Evolutionary conservation across 2,888 invertebrate species (phyloP).

Genomic region (Mesochorus sp.): DNA sequence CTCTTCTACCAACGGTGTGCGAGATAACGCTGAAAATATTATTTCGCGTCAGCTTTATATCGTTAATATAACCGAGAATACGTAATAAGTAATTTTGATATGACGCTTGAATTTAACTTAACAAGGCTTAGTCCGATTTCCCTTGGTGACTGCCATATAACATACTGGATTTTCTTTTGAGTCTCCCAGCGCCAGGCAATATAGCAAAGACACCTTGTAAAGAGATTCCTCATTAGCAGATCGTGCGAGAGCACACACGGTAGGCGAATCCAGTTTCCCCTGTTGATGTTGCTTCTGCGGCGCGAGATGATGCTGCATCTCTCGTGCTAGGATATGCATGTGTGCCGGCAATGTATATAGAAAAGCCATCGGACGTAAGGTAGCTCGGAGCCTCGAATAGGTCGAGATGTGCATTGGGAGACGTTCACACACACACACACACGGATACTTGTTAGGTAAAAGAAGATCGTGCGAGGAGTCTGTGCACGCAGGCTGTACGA

Average conservation of each 20-base stretch:
- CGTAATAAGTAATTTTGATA: background rate
- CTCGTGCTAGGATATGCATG: too few species aligned
- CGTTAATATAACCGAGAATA: background rate
- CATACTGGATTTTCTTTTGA: background rate
- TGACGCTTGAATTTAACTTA: background rate
- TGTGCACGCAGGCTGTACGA: conserved; percentile 38
- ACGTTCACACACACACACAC: background rate
- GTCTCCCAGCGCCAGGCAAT: conserved; percentile 46
- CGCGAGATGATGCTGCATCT: conserved; percentile 29
- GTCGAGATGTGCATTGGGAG: conserved; percentile 5
- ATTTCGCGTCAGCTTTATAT: too few species aligned
- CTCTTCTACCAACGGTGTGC: too few species aligned
- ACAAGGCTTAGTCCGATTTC: background rate
- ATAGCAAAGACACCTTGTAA: conserved; percentile 69
- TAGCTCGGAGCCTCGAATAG: conserved; percentile 6
- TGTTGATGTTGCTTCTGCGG: conserved; percentile 43
- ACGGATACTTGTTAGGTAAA: background rate
- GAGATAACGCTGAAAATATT: too few species aligned
- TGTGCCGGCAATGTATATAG: background rate
- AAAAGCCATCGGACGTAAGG: conserved; percentile 2
- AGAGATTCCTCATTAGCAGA: conserved; percentile 73
- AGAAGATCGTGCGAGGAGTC: conserved; percentile 44
- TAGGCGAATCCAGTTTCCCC: conserved; percentile 71
- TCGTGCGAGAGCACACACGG: conserved; percentile 62
- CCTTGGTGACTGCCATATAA: background rate